Base-by-base conservation (phyloP, 2,888 invertebrate genomes). In the Rhingia campestris region DNA sequence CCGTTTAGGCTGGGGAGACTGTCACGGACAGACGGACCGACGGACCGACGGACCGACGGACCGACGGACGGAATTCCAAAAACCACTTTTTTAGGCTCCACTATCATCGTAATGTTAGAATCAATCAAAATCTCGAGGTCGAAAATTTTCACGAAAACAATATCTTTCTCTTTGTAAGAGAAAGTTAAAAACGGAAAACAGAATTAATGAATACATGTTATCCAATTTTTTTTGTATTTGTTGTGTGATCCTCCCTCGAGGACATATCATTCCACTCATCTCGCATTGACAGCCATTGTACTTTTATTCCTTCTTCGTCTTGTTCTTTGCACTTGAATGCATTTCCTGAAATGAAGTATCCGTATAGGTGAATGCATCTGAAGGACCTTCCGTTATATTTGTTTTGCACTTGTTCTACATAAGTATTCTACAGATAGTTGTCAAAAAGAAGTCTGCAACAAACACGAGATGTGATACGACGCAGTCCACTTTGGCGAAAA, bases 241-340 rank as follows among this genome's bases (percentile, higher is more conserved):
- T 22, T 22, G 22, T 22, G 22, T 22, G 54, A 45, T 63, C 54
- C 63, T 43, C 7, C 14, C 47, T 33, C n/a, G 45, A 54, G 54
- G 66, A 53, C 47, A 43, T 37, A 12, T n/a, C 43, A 54, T 56
- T 47, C 54, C 56, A 33, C 37, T 47, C 43, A 10, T 32, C 49
- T 51, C 12, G 14, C 63, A 74, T 75, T 66, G 64, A 75, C 58
- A 51, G 45, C 51, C 49, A 75, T 75, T 59, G 75, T 43, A 70
- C 14, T 56, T 37, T 35, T 39, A 30, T 41, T 59, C 6, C 30
- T 41, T 58, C 51, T 43, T 43, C 35, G 7, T 59, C 39, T 6
- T 37, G 0, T 35, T 35, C 37, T 12, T 43, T 22, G 41, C 45
- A 49, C 53, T 66, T 66, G 58, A 58, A 75, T 58, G 74, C 43